These are phyloP conservation scores for Zoanthus solanderi DNA, from an alignment of 92 coral and sea anemone genomes.

Conservation along the genomic window DNA sequence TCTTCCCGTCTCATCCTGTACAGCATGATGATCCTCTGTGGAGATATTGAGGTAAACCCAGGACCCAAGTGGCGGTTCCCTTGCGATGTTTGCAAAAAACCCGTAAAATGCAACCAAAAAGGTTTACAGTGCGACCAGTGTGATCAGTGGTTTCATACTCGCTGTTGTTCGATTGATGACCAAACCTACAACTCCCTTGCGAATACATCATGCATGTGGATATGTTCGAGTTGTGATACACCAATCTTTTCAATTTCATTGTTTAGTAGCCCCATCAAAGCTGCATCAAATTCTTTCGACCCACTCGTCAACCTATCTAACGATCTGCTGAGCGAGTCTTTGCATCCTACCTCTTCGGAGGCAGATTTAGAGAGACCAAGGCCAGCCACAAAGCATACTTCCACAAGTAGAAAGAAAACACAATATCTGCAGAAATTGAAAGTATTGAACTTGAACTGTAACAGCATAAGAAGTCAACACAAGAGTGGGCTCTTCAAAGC, in stretches of 20 bases:
- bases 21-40: constrained; percentile 28
- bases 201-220: constrained; percentile 39
- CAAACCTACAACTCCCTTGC: constrained; percentile 32
- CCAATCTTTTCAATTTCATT: constrained; percentile 29
- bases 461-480: constrained; percentile 51
- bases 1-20: constrained; percentile 19
- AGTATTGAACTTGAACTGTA: constrained; percentile 45
- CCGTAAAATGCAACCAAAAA: constrained; percentile 37
- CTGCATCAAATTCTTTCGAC: constrained; percentile 18
- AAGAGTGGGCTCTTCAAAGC: constrained; percentile 45
- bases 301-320: constrained; percentile 23
- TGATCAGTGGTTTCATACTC: constrained; percentile 38
- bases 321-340: constrained; percentile 15
- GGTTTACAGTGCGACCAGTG: constrained; percentile 36
- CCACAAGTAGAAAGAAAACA: constrained; percentile 33
- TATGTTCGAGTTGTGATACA: constrained; percentile 39
- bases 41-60: constrained; percentile 35
- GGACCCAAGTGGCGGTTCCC: constrained; percentile 44
- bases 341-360: constrained; percentile 26
- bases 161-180: constrained; percentile 28
- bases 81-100: constrained; percentile 36
- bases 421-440: constrained; percentile 46
- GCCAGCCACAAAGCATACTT: constrained; percentile 8
- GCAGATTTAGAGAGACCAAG: constrained; percentile 5
- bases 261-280: constrained; percentile 25